phyloP scores from a whole-genome alignment of 2,797 vertebrate species.

The Erethizon dorsatum region DNA sequence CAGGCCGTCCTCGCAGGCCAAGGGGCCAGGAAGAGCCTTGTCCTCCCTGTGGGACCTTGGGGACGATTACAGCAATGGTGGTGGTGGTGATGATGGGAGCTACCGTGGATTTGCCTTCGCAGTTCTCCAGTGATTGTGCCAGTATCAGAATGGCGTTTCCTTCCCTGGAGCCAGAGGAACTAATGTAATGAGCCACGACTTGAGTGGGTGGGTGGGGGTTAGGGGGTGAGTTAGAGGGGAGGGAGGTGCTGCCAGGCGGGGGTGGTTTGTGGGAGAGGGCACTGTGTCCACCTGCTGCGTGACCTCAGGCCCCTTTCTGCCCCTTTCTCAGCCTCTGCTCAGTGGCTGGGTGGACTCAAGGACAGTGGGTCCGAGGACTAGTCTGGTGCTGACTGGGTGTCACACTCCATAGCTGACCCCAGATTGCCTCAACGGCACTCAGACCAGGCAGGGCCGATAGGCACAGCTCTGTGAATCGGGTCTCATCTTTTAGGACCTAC shows the following conservation, averaged over 20 bases:
- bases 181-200: background rate
- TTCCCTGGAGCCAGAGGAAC: background rate
- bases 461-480: background rate
- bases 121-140: background rate
- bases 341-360: background rate
- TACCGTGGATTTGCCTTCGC: background rate
- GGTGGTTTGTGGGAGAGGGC: background rate
- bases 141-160: background rate
- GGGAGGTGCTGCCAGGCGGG: background rate
- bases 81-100: background rate
- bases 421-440: background rate
- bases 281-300: background rate
- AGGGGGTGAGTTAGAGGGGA: background rate
- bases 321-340: background rate
- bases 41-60: background rate
- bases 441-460: background rate
- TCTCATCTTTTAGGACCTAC: background rate
- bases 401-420: background rate
- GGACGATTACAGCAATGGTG: background rate
- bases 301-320: background rate
- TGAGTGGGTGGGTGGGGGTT: background rate
- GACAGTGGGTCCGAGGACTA: background rate
- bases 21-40: background rate
- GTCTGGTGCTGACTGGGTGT: background rate
- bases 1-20: background rate